A percentile compares a stretch with the other conserved stretches of the same genome.
Evolutionary conservation across 2,888 invertebrate species (phyloP).

Genomic region (Carterocephalus palaemon): DNA sequence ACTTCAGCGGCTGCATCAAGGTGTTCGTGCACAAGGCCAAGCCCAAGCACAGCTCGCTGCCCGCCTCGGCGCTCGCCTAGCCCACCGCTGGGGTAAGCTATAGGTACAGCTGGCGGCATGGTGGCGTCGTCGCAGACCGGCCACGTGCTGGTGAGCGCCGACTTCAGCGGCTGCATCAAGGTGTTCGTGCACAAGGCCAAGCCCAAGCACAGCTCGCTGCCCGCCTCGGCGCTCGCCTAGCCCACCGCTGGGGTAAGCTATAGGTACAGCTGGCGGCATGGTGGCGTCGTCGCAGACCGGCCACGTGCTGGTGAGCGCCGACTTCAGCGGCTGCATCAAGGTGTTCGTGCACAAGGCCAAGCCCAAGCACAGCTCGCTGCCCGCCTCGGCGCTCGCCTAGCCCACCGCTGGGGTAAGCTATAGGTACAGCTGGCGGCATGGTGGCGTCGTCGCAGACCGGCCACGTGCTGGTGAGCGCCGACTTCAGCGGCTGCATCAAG

Average conservation of each 20-base stretch:
- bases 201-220: constrained; percentile 94
- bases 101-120: too few species aligned
- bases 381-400: constrained; percentile 89
- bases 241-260: not conserved
- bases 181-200: constrained; percentile 96
- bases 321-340: constrained; percentile 97
- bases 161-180: constrained; percentile 97
- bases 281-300: constrained; percentile 90
- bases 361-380: constrained; percentile 94
- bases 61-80: constrained; percentile 89
- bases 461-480: constrained; percentile 97
- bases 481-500: constrained; percentile 97
- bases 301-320: constrained; percentile 97
- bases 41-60: constrained; percentile 94
- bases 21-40: constrained; percentile 96
- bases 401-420: not conserved
- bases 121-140: constrained; percentile 90
- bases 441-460: constrained; percentile 90
- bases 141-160: constrained; percentile 97
- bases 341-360: constrained; percentile 96
- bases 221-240: constrained; percentile 89
- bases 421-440: too few species aligned
- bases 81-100: not conserved
- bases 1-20: constrained; percentile 97
- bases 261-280: too few species aligned